These are phyloP conservation scores for Barypeithes pellucidus DNA, from an alignment of 2,888 invertebrate species.

Conservation along the genomic window DNA sequence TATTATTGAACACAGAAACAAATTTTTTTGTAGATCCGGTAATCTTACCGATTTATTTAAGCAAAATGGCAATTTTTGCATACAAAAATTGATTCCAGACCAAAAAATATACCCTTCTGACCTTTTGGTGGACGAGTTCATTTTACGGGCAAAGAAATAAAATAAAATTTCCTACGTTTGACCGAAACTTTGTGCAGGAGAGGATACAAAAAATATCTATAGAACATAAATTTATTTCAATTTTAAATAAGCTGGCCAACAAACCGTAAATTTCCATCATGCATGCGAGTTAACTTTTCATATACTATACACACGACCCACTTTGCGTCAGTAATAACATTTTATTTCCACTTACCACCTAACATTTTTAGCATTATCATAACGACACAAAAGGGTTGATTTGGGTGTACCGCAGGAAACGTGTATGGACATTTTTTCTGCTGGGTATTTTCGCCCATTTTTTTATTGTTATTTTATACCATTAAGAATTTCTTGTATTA, in stretches of 20 bases:
- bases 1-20: not conserved
- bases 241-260: not conserved
- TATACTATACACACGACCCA: not conserved
- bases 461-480: no score
- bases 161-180: slow-evolving; percentile 1
- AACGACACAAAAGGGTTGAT: no score
- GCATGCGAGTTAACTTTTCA: not conserved
- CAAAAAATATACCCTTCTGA: not conserved
- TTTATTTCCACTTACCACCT: not conserved
- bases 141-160: slow-evolving; percentile 6
- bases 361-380: no score
- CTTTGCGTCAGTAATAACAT: not conserved
- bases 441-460: no score
- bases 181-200: not conserved
- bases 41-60: not conserved
- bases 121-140: not conserved
- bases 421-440: no score
- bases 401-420: no score
- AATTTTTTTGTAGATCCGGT: not conserved
- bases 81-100: not conserved
- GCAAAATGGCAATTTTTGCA: not conserved
- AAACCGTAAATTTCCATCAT: not conserved
- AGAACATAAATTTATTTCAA: not conserved
- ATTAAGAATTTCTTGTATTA: no score
- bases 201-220: not conserved